Evolutionary conservation across 2,113 vertebrate species (phyloP).

Genomic region (Trematomus loennbergii): DNA sequence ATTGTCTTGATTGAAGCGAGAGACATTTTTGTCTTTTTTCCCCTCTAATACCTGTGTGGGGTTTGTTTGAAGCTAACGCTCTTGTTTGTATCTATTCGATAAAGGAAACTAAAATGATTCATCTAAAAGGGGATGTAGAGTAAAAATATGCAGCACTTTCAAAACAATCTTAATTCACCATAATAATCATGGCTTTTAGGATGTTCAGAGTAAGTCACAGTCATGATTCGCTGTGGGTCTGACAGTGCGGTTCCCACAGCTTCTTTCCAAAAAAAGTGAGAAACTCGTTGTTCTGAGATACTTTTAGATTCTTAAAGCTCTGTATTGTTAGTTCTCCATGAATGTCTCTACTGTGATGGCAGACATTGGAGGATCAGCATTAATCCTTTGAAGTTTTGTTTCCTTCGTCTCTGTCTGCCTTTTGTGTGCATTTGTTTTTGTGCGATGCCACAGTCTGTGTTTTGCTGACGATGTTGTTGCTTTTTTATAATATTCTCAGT

Average conservation of each 20-base stretch:
- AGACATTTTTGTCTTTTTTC: too few relatives aligned
- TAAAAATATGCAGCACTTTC: neutral
- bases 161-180: neutral
- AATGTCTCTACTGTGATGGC: neutral
- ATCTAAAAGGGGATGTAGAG: neutral
- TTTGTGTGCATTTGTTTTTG: slow-evolving; percentile 42
- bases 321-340: neutral
- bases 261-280: neutral
- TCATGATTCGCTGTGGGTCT: neutral
- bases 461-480: slow-evolving; percentile 4
- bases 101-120: neutral
- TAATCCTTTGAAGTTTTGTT: slow-evolving; percentile 8
- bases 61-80: neutral
- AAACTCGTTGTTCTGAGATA: neutral
- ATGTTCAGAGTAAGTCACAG: neutral
- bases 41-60: neutral
- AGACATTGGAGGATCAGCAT: neutral
- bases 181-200: neutral
- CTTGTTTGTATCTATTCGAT: neutral
- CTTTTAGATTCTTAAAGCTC: neutral
- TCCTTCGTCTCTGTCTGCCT: slow-evolving; percentile 23
- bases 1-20: slow-evolving; percentile 1
- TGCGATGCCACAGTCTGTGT: slow-evolving; percentile 39
- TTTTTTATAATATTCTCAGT: neutral
- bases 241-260: neutral